Base-by-base conservation (phyloP, 2,888 invertebrate species). In the Celastrina argiolus region DNA sequence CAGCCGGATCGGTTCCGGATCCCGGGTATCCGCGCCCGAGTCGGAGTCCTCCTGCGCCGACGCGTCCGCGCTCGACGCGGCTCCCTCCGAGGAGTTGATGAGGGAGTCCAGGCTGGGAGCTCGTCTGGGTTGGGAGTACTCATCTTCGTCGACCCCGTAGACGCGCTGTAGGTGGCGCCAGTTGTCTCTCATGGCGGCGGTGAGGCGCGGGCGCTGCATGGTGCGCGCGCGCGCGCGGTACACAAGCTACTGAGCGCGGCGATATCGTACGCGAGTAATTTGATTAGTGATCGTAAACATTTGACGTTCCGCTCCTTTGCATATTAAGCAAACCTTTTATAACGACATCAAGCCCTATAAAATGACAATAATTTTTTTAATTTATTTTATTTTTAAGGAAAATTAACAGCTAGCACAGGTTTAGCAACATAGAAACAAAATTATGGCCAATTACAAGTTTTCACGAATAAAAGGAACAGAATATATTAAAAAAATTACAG, bases 31-130 rank as follows among this genome's bases (percentile, higher is more conserved):
- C n/a, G 94, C 93, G 66, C 94, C 94, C 0, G 94, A 94, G 76
- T 94, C 94, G 3, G 93, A 93, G 78, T 94, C 93, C 26, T 93
- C 93, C 63, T 92, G 92, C 51, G 92, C 92, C 66, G 93, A 92
- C 41, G 93, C 94, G 76, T 94, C 94, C 65, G 92, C 92, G 74
- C 92, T 93, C 31, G 92, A 92, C 67, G 92, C 92, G 69, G 93
- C 94, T 58, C 92, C 92, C 74, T 94, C 94, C 0, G 94, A 94
- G 4, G 94, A 93, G 83, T 94, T 94, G 69, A 94, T 94, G 36
- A 95, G 88, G 71, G 94, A 94, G 78, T 95, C 95, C 64, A 95
- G 81, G 2, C 94, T 94, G 61, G 94, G 92, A 2, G 93, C 91
- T 66, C 92, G 81, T 1, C 81, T 77, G 28, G 85, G 86, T 16